phyloP scores from a whole-genome alignment of 2,888 invertebrate species.

The Ormyrus thymus region DNA sequence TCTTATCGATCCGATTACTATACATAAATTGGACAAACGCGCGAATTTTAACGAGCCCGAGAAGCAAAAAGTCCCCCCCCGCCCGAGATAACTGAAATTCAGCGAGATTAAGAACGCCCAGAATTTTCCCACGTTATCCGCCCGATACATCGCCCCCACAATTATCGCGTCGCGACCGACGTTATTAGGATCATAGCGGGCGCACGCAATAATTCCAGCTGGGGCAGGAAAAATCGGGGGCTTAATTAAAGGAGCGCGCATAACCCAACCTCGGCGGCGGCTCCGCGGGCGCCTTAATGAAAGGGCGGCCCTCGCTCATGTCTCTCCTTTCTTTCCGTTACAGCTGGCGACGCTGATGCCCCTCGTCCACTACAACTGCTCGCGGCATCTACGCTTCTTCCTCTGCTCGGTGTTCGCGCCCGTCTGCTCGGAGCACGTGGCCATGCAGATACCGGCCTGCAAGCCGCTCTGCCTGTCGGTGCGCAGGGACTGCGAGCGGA shows the following conservation, averaged over 20 bases:
- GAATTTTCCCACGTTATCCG: too few relatives aligned
- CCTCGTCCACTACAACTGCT: slow-evolving; percentile 87
- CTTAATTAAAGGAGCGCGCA: slow-evolving; percentile 24
- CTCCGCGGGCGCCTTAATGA: slow-evolving; percentile 48
- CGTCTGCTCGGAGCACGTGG: slow-evolving; percentile 91
- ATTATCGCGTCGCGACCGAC: too few relatives aligned
- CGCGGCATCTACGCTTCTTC: slow-evolving; percentile 87
- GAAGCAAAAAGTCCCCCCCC: too few relatives aligned
- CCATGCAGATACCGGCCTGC: slow-evolving; percentile 90
- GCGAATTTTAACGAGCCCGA: too few relatives aligned
- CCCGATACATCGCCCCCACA: too few relatives aligned
- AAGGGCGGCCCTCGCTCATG: slow-evolving; percentile 38
- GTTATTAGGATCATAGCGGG: too few relatives aligned
- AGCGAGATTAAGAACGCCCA: too few relatives aligned
- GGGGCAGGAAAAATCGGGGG: background rate
- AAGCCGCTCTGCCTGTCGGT: slow-evolving; percentile 89
- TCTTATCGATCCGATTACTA: too few relatives aligned
- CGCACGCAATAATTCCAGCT: background rate
- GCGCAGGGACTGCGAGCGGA: slow-evolving; percentile 82
- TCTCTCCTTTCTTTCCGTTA: slow-evolving; percentile 69
- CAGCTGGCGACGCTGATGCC: slow-evolving; percentile 85
- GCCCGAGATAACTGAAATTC: too few relatives aligned
- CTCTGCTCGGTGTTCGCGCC: slow-evolving; percentile 94
- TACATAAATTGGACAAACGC: too few relatives aligned
- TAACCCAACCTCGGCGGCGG: too few relatives aligned